phyloP scores from a whole-genome alignment of 1,140 invertebrate genomes.

The Orchesella cincta region DNA sequence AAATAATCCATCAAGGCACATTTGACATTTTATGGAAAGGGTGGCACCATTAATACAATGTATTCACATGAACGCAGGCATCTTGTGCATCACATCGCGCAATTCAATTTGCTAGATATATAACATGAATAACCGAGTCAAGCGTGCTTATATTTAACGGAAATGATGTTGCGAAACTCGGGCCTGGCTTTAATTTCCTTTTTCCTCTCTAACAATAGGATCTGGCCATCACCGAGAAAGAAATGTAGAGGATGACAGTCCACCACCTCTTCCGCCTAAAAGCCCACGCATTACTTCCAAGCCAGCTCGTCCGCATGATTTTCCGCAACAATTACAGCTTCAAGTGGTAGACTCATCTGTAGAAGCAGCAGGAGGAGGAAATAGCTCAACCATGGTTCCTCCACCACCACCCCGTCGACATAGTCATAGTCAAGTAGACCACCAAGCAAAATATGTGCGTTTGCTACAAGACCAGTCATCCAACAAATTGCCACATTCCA shows the following conservation, averaged over 20 bases:
- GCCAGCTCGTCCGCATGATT: slow-evolving; percentile 48
- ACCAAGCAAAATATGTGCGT: neutral
- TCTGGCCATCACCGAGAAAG: neutral
- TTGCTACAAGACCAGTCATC: neutral
- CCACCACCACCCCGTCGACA: slow-evolving; percentile 42
- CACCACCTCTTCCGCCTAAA: slow-evolving; percentile 63
- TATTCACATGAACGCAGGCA: too few relatives aligned
- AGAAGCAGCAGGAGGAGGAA: neutral
- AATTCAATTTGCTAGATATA: too few relatives aligned
- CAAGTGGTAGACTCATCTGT: slow-evolving; percentile 8
- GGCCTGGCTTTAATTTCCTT: neutral
- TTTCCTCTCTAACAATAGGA: neutral
- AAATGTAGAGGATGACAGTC: slow-evolving; percentile 54
- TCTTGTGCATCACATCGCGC: too few relatives aligned
- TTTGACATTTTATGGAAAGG: too few relatives aligned
- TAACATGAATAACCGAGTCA: too few relatives aligned
- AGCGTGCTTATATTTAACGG: too few relatives aligned
- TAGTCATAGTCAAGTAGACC: neutral
- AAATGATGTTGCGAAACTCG: neutral
- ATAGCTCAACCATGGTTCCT: slow-evolving; percentile 28
- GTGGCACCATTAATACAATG: too few relatives aligned
- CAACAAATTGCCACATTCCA: neutral
- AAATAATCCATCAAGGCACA: too few relatives aligned
- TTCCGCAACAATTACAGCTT: slow-evolving; percentile 41
- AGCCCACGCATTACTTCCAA: slow-evolving; percentile 57